Evolutionary conservation across 2,113 vertebrate species (phyloP), one percentile per base, ranked within the genome.

Genomic region (Australoheros scitulus): DNA sequence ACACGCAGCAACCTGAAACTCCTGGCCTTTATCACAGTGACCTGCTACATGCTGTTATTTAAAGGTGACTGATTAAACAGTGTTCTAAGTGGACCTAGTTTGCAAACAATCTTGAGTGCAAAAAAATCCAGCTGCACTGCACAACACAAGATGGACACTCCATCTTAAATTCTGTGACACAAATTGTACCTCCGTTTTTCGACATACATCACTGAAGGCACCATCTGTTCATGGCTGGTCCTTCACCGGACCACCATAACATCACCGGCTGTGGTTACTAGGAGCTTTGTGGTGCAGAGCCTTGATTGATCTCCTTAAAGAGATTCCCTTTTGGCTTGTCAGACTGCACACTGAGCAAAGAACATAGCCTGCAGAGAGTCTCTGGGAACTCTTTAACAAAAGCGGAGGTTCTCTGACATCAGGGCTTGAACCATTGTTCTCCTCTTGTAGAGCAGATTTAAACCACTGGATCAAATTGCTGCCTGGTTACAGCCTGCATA

Each of bases 261-360:
- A 24, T 61, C 1, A 43, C 47, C 2, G 77, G 41, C 32, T 65
- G 17, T 38, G 0, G 79, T 24, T 84, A 80, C 70, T 68, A 41
- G 29, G 87, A 79, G 20, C 76, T 74, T 26, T 52, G 77, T 76
- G 60, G 41, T 75, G 29, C 68, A 79, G 22, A 81, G 80, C 34
- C 5, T 15, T 74, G 82, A 89, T 64, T 74, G 84, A 81, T 85
- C 84, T 52, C 75, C 1, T 72, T 55, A 9, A 38, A 50, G 58
- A 74, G 55, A 85, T 55, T 68, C 77, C 77, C 61, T 64, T 77
- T 72, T 13, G 60, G 83, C 76, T 76, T 72, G 76, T 81, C 76
- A 22, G 59, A 36, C 68, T 26, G 11, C 84, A 79, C 7, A 64
- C 83, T 80, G 81, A 76, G 79, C 61, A 58, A 24, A 50, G 58